A percentile compares a stretch with the other conserved stretches of the same genome.
These are phyloP conservation scores for Harpalus rubripes DNA, from an alignment of 2,888 invertebrate species.

Conservation along the genomic window DNA sequence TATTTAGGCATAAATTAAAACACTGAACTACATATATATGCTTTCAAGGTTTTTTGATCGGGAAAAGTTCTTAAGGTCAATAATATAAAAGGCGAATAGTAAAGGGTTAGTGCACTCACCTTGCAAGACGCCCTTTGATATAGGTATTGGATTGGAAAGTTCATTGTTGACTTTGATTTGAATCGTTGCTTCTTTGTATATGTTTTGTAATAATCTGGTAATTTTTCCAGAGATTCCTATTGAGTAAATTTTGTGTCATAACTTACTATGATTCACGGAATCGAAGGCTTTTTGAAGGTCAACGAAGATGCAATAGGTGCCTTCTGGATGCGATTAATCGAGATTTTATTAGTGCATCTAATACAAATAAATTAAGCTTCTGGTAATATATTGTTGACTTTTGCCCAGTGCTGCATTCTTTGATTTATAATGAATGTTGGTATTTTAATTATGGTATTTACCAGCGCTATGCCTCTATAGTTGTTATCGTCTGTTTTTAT, in stretches of 20 bases:
- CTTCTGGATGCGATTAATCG: neutral
- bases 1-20: too few relatives aligned
- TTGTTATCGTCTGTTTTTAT: neutral
- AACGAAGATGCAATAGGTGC: neutral
- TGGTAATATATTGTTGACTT: slow-evolving; percentile 8
- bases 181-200: slow-evolving; percentile 6
- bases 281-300: slow-evolving; percentile 54
- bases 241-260: slow-evolving; percentile 33
- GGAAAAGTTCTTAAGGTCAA: neutral
- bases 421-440: slow-evolving; percentile 10
- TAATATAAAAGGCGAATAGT: slow-evolving; percentile 14
- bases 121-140: slow-evolving; percentile 6
- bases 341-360: neutral
- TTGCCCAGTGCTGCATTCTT: slow-evolving; percentile 24
- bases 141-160: neutral
- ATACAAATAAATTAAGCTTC: slow-evolving; percentile 13
- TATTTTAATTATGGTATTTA: slow-evolving; percentile 25
- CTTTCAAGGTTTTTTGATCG: slow-evolving; percentile 9
- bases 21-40: neutral
- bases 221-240: slow-evolving; percentile 7
- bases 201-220: slow-evolving; percentile 10
- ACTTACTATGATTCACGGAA: neutral
- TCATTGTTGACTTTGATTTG: slow-evolving; percentile 7
- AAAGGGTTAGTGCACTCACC: slow-evolving; percentile 9
- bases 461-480: slow-evolving; percentile 42